Evolutionary conservation across 2,797 vertebrate genomes (phyloP).

Genomic region (Poecilia wingei): DNA sequence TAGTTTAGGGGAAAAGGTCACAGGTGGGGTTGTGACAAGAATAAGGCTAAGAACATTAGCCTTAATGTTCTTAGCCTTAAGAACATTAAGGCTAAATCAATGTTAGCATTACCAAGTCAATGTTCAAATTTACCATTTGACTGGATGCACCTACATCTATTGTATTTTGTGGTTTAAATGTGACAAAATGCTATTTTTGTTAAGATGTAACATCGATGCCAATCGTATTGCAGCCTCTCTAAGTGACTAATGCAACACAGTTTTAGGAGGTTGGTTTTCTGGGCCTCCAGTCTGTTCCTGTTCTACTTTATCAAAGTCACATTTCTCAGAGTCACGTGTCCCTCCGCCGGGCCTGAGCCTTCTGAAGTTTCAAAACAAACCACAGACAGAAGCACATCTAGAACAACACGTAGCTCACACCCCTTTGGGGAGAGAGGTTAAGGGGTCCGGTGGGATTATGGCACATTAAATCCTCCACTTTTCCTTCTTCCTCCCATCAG

Average conservation of each 20-base stretch:
- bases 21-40: too few relatives aligned
- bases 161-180: background rate
- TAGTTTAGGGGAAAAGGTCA: too few relatives aligned
- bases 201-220: background rate
- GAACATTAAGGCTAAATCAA: too few relatives aligned
- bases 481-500: constrained; percentile 40
- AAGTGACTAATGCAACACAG: background rate
- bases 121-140: too few relatives aligned
- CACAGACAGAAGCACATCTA: constrained; percentile 6
- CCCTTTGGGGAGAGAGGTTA: constrained; percentile 11
- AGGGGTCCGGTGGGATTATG: constrained; percentile 45
- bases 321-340: constrained; percentile 39
- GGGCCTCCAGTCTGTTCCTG: background rate
- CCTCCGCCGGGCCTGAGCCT: background rate
- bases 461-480: constrained; percentile 51
- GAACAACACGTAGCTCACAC: constrained; percentile 8
- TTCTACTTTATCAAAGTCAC: constrained; percentile 45
- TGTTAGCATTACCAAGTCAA: too few relatives aligned
- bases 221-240: background rate
- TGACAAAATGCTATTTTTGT: background rate
- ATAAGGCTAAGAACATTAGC: too few relatives aligned
- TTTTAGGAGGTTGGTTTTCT: background rate
- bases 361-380: constrained; percentile 56
- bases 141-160: background rate
- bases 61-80: too few relatives aligned